Conservation (phyloP, 1,140 invertebrate genomes). For the Drosophila orena region DNA sequence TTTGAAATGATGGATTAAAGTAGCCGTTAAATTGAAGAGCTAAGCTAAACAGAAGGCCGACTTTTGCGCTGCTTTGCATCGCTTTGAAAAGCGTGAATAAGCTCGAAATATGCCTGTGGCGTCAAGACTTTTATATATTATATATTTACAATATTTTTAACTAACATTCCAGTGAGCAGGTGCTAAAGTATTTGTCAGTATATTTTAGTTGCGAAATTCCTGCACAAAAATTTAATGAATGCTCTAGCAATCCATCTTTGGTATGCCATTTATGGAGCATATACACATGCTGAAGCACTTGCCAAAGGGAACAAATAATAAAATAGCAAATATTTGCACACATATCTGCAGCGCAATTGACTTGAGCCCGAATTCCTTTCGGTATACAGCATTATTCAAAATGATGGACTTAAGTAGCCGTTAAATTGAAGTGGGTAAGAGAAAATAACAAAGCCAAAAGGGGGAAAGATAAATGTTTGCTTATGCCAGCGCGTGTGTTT, state of each 20-base stretch:
- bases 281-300: background rate
- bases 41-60: conserved; percentile 7
- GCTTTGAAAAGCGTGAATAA: conserved; percentile 7
- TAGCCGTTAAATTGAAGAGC: conserved; percentile 62
- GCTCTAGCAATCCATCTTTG: background rate
- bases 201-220: background rate
- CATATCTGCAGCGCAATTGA: conserved; percentile 14
- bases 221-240: background rate
- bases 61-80: background rate
- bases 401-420: conserved; percentile 66
- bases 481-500: conserved; percentile 35
- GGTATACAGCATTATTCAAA: conserved; percentile 39
- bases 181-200: background rate
- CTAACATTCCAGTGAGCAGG: too few species aligned
- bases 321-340: conserved; percentile 5
- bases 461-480: conserved; percentile 44
- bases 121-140: too few species aligned
- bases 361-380: conserved; percentile 18
- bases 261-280: background rate
- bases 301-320: background rate
- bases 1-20: conserved; percentile 75
- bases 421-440: conserved; percentile 55
- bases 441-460: conserved; percentile 30
- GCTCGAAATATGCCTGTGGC: background rate
- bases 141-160: too few species aligned